Percentiles rank a stretch among this genome's conserved stretches.
These are phyloP conservation scores for Campoletis raptor DNA, from an alignment of 2,888 invertebrate species.

Conservation along the genomic window DNA sequence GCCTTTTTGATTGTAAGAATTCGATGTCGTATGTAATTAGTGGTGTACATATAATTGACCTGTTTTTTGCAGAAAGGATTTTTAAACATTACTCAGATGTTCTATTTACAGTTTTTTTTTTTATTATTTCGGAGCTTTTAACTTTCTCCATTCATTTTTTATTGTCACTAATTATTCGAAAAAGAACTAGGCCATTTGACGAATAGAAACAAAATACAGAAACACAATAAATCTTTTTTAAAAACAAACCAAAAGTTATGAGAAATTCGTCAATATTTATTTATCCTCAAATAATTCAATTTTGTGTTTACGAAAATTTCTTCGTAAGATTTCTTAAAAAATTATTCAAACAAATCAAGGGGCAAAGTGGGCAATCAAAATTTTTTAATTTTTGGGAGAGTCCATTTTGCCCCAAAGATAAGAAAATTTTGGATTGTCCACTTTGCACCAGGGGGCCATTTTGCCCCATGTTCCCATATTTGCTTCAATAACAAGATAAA, in stretches of 20 bases:
- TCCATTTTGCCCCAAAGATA: too few relatives aligned
- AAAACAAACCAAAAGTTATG: neutral
- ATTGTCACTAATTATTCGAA: neutral
- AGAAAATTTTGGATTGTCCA: too few relatives aligned
- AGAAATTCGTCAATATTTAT: neutral
- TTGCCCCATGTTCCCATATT: too few relatives aligned
- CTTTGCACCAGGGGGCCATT: too few relatives aligned
- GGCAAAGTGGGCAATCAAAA: too few relatives aligned
- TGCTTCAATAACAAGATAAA: neutral
- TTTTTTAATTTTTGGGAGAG: too few relatives aligned
- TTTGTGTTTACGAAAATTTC: neutral
- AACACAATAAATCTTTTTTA: neutral
- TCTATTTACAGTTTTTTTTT: constrained; percentile 31
- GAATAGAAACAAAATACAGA: neutral
- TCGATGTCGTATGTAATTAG: constrained; percentile 27
- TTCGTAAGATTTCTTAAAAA: neutral
- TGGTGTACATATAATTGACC: constrained; percentile 45
- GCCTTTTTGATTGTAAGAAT: neutral
- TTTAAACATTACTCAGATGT: constrained; percentile 5
- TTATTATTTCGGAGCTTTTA: constrained; percentile 24
- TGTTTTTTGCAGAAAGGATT: constrained; percentile 54
- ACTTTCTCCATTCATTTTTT: constrained; percentile 14
- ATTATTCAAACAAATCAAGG: too few relatives aligned
- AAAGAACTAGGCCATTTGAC: neutral
- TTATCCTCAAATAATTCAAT: neutral